These are phyloP conservation scores for Forbesichthys papilliferus DNA, from an alignment of 2,113 vertebrate species.

Conservation along the genomic window DNA sequence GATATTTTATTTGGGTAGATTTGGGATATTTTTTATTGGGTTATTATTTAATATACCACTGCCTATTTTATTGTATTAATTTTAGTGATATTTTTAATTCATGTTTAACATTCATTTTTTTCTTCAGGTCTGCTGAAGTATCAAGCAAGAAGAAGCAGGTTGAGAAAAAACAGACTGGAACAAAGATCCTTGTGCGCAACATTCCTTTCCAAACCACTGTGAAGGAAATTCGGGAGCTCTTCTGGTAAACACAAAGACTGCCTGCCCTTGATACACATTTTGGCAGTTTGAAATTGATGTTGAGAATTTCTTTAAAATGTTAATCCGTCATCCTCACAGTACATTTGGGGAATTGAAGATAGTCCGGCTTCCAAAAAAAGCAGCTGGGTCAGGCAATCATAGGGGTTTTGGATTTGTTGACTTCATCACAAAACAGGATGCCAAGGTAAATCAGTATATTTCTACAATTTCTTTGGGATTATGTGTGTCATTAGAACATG, in stretches of 20 bases:
- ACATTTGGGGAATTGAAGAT: conserved; percentile 97
- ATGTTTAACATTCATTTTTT: not conserved
- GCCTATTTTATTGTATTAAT: no score
- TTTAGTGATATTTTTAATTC: no score
- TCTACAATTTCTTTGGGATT: not conserved
- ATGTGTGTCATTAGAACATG: not conserved
- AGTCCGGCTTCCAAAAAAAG: conserved; percentile 91
- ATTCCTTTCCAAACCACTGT: conserved; percentile 91
- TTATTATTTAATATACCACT: no score
- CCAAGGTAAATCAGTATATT: conserved; percentile 82
- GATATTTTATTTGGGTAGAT: no score
- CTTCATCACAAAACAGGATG: conserved; percentile 95
- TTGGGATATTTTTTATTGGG: no score
- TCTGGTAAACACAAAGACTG: conserved; percentile 80
- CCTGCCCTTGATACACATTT: no score
- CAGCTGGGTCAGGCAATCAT: conserved; percentile 84
- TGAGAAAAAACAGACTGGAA: conserved; percentile 84
- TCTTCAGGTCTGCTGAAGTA: conserved; percentile 69
- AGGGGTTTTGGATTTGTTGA: conserved; percentile 95
- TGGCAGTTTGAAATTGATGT: not conserved
- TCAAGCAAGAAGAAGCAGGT: conserved; percentile 82
- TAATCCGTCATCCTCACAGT: conserved; percentile 64
- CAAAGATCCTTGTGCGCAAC: conserved; percentile 95
- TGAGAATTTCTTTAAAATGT: not conserved
- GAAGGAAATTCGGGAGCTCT: conserved; percentile 90